Base-by-base conservation (phyloP, 2,113 vertebrate species). In the Irena cyanogastra region DNA sequence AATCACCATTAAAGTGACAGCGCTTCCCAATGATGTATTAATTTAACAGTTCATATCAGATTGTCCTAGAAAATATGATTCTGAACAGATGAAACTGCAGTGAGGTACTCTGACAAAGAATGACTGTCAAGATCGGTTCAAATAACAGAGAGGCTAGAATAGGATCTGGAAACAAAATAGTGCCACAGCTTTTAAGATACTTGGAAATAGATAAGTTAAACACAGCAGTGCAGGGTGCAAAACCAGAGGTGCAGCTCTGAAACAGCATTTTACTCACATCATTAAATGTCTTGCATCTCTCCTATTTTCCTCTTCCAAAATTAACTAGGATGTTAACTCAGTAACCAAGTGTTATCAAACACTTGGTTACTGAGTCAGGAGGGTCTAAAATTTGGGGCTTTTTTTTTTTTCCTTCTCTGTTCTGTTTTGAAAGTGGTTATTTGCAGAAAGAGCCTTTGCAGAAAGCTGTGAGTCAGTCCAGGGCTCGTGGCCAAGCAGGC, bases 11-110 rank as follows among this genome's bases (percentile, higher is more conserved):
- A 94, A 95, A 90, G 31, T 74, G 77, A 94, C 81, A 94, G 61
- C 33, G 76, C 71, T 96, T 93, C 91, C 63, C 78, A 76, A 37
- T 83, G 85, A 95, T 95, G 19, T 42, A 94, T 95, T 96, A 83
- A 41, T 70, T 50, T 13, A 63, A 75, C 30, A 79, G 60, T 30
- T 89, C 87, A 66, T 28, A 63, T 50, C 50, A 49, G 61, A 80
- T 57, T 89, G 50, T 45, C 39, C 52, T 54, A 54, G 63, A 90
- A 74, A 60, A 83, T 52, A 45, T 2, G 39, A 3, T 21, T 54
- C 47, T 88, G 63, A 81, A 77, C 19, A 82, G 9, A 69, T 63
- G 50, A 75, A 53, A 56, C 17, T 68, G 33, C 60, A 47, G 27
- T 59, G 24, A 72, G 18, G 24, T 35, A 35, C 16, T 68, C 66